Evolutionary conservation across 2,113 vertebrate species (phyloP).

Genomic region (Miniopterus natalensis): DNA sequence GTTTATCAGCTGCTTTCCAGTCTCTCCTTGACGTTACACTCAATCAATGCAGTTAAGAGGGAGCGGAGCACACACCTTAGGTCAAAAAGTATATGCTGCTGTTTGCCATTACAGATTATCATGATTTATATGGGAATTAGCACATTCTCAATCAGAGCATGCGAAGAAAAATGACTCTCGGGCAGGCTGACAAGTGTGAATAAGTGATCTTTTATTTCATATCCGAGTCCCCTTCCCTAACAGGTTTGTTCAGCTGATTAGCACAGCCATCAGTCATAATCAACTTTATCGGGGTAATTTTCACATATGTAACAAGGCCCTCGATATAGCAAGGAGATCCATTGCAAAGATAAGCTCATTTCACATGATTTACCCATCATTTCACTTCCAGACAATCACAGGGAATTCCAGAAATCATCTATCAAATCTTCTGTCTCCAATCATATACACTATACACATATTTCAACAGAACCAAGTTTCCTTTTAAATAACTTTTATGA

Average conservation of each 20-base stretch:
- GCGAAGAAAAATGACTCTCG: slow-evolving; percentile 40
- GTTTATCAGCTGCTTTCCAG: slow-evolving; percentile 36
- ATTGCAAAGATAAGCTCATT: not conserved
- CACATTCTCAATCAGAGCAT: not conserved
- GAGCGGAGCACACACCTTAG: not conserved
- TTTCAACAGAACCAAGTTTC: not conserved
- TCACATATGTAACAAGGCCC: slow-evolving; percentile 1
- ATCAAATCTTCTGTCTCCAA: not conserved
- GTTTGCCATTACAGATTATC: not conserved
- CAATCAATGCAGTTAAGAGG: slow-evolving; percentile 2
- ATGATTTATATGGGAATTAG: slow-evolving; percentile 3
- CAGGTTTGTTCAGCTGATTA: slow-evolving; percentile 10
- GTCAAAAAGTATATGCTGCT: not conserved
- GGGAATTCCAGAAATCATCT: not conserved
- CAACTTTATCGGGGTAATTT: slow-evolving; percentile 50
- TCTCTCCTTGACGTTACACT: not conserved
- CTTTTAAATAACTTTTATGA: slow-evolving; percentile 46
- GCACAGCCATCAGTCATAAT: slow-evolving; percentile 57
- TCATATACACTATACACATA: not conserved
- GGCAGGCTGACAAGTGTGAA: not conserved
- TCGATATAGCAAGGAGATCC: not conserved
- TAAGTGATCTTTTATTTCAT: slow-evolving; percentile 43
- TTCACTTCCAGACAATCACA: slow-evolving; percentile 30
- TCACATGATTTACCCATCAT: slow-evolving; percentile 3
- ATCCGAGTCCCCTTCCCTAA: not conserved